Evolutionary conservation across 2,888 invertebrate genomes (phyloP).

Genomic region (Cosmorhoe ocellata): DNA sequence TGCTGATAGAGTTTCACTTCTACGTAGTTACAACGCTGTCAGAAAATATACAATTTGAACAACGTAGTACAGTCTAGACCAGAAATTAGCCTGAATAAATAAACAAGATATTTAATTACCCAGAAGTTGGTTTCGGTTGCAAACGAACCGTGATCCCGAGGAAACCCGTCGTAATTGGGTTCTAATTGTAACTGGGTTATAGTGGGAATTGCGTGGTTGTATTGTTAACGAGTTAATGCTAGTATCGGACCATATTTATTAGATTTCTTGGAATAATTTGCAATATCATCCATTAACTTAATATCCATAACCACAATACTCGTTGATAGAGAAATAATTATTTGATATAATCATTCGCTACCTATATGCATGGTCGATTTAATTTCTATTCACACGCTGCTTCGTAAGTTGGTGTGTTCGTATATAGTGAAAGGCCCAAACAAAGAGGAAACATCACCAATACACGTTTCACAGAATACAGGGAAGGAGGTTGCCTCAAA

Average conservation of each 20-base stretch:
- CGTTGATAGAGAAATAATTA: too few relatives aligned
- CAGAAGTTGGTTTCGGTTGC: slow-evolving; percentile 20
- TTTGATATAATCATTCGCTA: too few relatives aligned
- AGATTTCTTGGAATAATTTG: background rate
- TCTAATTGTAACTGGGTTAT: slow-evolving; percentile 27
- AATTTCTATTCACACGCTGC: too few relatives aligned
- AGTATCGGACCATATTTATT: background rate
- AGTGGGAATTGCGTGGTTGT: slow-evolving; percentile 21
- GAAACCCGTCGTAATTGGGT: slow-evolving; percentile 19
- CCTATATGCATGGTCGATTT: too few relatives aligned
- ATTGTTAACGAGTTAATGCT: slow-evolving; percentile 24
- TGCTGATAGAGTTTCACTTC: slow-evolving; percentile 1
- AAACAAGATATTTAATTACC: slow-evolving; percentile 26
- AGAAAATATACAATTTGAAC: too few relatives aligned
- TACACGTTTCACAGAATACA: too few relatives aligned
- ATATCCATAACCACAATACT: too few relatives aligned
- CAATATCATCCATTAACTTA: too few relatives aligned
- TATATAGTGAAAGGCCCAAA: too few relatives aligned
- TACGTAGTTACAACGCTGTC: background rate
- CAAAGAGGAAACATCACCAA: too few relatives aligned
- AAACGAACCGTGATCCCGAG: slow-evolving; percentile 24
- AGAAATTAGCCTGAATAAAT: slow-evolving; percentile 26
- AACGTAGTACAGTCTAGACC: slow-evolving; percentile 18
- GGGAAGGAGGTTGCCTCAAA: too few relatives aligned
- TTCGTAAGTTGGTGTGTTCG: too few relatives aligned